Evolutionary conservation across 2,888 invertebrate genomes (phyloP).

Genomic region (Tupiocoris notatus): DNA sequence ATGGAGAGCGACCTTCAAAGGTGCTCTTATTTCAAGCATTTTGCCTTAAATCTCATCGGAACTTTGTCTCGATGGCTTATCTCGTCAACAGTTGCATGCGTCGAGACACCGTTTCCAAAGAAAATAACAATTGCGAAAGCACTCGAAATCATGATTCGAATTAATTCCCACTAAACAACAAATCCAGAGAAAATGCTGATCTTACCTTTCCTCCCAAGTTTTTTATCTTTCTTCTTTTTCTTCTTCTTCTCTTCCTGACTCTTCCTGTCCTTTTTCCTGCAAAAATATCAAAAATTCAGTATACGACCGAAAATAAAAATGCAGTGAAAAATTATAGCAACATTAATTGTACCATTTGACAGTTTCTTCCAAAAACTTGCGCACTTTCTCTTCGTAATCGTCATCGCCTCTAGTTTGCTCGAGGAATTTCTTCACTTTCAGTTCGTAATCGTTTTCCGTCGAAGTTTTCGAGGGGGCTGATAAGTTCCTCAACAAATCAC

Average conservation of each 20-base stretch:
- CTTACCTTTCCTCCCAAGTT: conserved; percentile 56
- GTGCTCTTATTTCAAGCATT: too few species aligned
- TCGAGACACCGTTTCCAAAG: too few species aligned
- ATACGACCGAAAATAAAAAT: too few species aligned
- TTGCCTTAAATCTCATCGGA: too few species aligned
- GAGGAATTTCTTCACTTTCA: conserved; percentile 70
- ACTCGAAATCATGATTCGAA: too few species aligned
- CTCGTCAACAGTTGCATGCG: too few species aligned
- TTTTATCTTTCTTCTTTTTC: conserved; percentile 58
- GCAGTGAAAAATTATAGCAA: too few species aligned
- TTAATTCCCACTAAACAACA: too few species aligned
- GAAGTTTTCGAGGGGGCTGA: conserved; percentile 32
- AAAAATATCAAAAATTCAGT: conserved; percentile 12
- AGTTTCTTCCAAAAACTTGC: conserved; percentile 81
- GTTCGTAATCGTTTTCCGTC: conserved; percentile 62
- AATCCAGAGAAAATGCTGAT: too few species aligned
- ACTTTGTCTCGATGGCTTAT: too few species aligned
- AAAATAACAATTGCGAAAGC: too few species aligned
- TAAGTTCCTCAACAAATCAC: conserved; percentile 32
- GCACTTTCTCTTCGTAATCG: conserved; percentile 80
- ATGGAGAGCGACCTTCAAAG: too few species aligned
- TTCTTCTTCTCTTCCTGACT: conserved; percentile 65
- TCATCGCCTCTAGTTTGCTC: conserved; percentile 77
- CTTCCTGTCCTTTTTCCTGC: conserved; percentile 65
- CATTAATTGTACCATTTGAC: conserved; percentile 63